Conservation (phyloP, 1,140 invertebrate genomes). For the Sycophila sp. region DNA sequence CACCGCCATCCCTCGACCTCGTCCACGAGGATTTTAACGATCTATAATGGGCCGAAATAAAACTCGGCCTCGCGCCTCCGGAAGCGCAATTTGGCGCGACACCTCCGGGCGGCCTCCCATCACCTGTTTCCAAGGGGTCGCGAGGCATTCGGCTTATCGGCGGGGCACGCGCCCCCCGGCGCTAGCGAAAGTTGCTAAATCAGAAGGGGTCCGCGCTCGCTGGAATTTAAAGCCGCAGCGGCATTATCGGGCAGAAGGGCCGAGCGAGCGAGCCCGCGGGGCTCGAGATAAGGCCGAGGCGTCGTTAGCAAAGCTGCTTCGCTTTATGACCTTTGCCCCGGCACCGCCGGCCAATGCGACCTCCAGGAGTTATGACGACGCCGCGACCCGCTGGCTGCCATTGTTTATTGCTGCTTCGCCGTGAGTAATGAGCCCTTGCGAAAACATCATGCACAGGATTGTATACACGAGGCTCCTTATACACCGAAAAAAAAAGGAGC, state of each 20-base stretch:
- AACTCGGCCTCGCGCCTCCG: too few relatives aligned
- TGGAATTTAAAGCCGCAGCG: constrained; percentile 47
- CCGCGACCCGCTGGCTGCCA: neutral
- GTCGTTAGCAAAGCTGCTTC: constrained; percentile 21
- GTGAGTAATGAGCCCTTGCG: too few relatives aligned
- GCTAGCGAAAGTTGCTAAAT: constrained; percentile 43
- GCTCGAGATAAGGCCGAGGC: constrained; percentile 26
- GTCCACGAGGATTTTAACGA: neutral
- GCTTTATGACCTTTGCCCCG: constrained; percentile 4
- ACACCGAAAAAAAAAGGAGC: too few relatives aligned
- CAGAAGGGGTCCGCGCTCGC: constrained; percentile 47
- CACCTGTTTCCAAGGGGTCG: too few relatives aligned
- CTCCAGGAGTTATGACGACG: neutral
- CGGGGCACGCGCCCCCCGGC: constrained; percentile 46
- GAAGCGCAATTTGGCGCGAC: too few relatives aligned
- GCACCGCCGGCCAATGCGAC: neutral
- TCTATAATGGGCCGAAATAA: too few relatives aligned
- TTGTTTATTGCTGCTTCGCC: neutral
- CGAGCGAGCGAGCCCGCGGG: neutral
- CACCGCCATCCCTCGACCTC: too few relatives aligned
- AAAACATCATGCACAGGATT: too few relatives aligned
- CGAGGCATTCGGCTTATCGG: constrained; percentile 50
- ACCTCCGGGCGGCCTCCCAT: too few relatives aligned
- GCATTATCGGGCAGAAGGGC: constrained; percentile 29
- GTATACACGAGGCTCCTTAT: too few relatives aligned